Evolutionary conservation across 2,113 vertebrate species (phyloP).

Genomic region (Chionodraco myersi): DNA sequence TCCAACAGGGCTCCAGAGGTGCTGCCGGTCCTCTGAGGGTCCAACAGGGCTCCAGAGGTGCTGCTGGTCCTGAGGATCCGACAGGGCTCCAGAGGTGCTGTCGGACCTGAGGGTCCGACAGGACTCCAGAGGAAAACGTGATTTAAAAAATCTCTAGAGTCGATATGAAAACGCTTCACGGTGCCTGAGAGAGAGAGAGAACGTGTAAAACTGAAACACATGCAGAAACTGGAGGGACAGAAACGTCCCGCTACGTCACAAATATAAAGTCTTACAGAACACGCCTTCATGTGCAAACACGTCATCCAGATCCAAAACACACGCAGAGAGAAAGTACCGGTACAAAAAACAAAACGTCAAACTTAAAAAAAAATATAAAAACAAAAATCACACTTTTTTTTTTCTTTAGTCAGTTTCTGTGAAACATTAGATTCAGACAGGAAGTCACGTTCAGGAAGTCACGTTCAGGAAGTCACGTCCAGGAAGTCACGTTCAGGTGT

Average conservation of each 20-base stretch:
- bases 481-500: too few species aligned
- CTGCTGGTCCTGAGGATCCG: too few species aligned
- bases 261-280: slow-evolving; percentile 66
- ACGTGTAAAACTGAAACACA: slow-evolving; percentile 8
- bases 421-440: background rate
- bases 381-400: slow-evolving; percentile 2
- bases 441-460: too few species aligned
- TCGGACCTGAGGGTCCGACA: too few species aligned
- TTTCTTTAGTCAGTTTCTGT: too few species aligned
- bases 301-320: slow-evolving; percentile 46
- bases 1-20: too few species aligned
- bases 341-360: slow-evolving; percentile 9
- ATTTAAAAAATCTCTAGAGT: background rate
- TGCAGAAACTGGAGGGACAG: slow-evolving; percentile 48
- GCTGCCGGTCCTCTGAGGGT: too few species aligned
- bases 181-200: slow-evolving; percentile 42
- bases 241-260: slow-evolving; percentile 7
- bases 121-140: background rate
- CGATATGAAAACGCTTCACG: slow-evolving; percentile 23
- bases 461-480: too few species aligned
- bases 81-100: too few species aligned
- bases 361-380: slow-evolving; percentile 28
- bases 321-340: slow-evolving; percentile 57
- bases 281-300: slow-evolving; percentile 73
- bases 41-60: too few species aligned